These are phyloP conservation scores for Euborellia annulipes DNA, from an alignment of 1,140 invertebrate species.

Conservation along the genomic window DNA sequence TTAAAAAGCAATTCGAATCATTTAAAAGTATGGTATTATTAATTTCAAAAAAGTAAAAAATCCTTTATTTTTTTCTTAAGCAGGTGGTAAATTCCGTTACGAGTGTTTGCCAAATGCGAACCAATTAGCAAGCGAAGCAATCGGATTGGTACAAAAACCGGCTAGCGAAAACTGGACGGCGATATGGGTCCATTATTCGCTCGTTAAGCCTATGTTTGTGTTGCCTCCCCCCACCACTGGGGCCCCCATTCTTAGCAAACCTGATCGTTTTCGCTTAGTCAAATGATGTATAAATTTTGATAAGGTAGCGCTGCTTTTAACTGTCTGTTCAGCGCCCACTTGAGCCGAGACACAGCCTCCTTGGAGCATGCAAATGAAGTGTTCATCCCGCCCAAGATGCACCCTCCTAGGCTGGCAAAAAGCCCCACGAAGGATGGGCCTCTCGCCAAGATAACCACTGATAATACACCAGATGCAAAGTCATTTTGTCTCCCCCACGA, in stretches of 20 bases:
- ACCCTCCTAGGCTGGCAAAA: not conserved
- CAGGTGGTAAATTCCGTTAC: no score
- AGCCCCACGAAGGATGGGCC: not conserved
- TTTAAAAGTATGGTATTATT: no score
- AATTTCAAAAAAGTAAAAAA: no score
- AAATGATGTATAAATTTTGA: slow-evolving; percentile 18
- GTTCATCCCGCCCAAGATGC: slow-evolving; percentile 2
- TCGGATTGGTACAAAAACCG: no score
- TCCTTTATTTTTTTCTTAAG: no score
- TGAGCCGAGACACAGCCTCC: not conserved
- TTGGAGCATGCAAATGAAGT: slow-evolving; percentile 11
- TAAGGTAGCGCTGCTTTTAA: slow-evolving; percentile 10
- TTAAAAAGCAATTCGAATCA: no score
- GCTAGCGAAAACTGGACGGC: no score
- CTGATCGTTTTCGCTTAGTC: slow-evolving; percentile 17
- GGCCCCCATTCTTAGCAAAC: not conserved
- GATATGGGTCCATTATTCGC: slow-evolving; percentile 13
- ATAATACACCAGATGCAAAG: no score
- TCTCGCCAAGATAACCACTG: no score
- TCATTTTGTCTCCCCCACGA: not conserved
- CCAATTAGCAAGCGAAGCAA: no score
- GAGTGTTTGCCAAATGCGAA: no score
- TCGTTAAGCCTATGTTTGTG: slow-evolving; percentile 14
- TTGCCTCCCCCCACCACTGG: slow-evolving; percentile 2
- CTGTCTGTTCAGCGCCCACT: no score